Evolutionary conservation across 1,140 invertebrate genomes (phyloP), one percentile per base, ranked within the genome.

Genomic region (Camponotus pennsylvanicus): DNA sequence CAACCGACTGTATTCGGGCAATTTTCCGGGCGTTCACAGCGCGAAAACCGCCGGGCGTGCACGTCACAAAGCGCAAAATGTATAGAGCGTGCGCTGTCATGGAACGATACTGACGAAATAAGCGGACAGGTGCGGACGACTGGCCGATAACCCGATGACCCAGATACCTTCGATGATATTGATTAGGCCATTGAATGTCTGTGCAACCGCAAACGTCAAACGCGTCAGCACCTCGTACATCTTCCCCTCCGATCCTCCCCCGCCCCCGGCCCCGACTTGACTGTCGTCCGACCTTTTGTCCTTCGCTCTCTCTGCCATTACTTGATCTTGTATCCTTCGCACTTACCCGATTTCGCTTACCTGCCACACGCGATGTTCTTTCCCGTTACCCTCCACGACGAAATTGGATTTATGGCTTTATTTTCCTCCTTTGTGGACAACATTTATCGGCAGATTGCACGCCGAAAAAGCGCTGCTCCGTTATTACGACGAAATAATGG

Each of bases 361-460:
- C 9, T 79, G 49, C 61, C 7, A 52, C 27, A 0, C 2, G 32
- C 45, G 52, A 42, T 9, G 21, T 55, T 57, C 63, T 71, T 73
- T 83, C 63, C 55, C 63, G 63, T 82, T 40, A n/a, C 73, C 34
- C 37, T 18, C 37, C 34, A 15, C 82, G 63, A 70, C 71, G 55
- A 85, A 90, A 90, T 90, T 90, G 89, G 83, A 90, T 90, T 90
- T 90, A 90, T 90, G 82, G 82, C 86, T 90, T 88, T 90, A 90
- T 90, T 90, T 88, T 90, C 77, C 77, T 85, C 71, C 82, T 78
- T 86, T 79, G 70, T 73, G 86, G 89, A 86, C 86, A 87, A 88
- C 85, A 75, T 90, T 88, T 67, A 90, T 85, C 76, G 76, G 66
- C 89, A 90, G 86, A 90, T 90, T 90, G 88, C 66, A 59, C 76